A percentile compares a stretch with the other conserved stretches of the same genome.
These are phyloP conservation scores for Drosophila mulleri DNA, from an alignment of 2,888 invertebrate genomes.

Conservation along the genomic window DNA sequence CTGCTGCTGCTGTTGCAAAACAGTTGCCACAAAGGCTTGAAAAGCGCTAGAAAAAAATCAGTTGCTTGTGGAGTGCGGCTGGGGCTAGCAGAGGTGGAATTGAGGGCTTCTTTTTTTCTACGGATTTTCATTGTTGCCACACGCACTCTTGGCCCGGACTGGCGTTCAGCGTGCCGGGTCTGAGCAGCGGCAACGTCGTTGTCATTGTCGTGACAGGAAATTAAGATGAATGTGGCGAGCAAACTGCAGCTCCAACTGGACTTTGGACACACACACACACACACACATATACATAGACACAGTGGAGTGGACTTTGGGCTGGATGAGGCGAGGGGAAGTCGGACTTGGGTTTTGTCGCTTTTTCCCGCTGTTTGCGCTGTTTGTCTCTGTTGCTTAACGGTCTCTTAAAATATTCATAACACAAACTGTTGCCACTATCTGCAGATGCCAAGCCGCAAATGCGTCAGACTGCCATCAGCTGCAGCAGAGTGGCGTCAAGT, in stretches of 20 bases:
- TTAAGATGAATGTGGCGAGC: constrained; percentile 80
- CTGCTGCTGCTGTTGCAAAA: constrained; percentile 33
- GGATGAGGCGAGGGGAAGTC: not conserved
- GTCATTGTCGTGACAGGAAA: constrained; percentile 80
- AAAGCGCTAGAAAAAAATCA: constrained; percentile 53
- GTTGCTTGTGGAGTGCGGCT: constrained; percentile 52
- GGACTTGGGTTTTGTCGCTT: constrained; percentile 46
- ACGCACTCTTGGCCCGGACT: constrained; percentile 56
- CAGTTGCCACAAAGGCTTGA: constrained; percentile 74
- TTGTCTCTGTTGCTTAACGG: constrained; percentile 48
- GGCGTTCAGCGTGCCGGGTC: constrained; percentile 25
- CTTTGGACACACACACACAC: constrained; percentile 20
- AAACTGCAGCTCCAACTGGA: constrained; percentile 69
- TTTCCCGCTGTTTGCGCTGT: constrained; percentile 42
- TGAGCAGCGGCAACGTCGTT: constrained; percentile 60
- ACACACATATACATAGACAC: not conserved
- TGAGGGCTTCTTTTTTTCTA: not conserved
- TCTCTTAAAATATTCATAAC: constrained; percentile 77
- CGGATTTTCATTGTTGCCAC: constrained; percentile 32
- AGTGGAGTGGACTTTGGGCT: constrained; percentile 4
- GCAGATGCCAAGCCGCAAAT: constrained; percentile 55
- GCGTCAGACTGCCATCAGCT: constrained; percentile 27
- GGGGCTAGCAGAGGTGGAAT: not conserved
- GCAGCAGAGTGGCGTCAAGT: not conserved
- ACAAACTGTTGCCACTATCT: constrained; percentile 76